These are phyloP conservation scores for Panagrolaimus sp. DNA, from an alignment of 1,140 invertebrate genomes.

Conservation along the genomic window DNA sequence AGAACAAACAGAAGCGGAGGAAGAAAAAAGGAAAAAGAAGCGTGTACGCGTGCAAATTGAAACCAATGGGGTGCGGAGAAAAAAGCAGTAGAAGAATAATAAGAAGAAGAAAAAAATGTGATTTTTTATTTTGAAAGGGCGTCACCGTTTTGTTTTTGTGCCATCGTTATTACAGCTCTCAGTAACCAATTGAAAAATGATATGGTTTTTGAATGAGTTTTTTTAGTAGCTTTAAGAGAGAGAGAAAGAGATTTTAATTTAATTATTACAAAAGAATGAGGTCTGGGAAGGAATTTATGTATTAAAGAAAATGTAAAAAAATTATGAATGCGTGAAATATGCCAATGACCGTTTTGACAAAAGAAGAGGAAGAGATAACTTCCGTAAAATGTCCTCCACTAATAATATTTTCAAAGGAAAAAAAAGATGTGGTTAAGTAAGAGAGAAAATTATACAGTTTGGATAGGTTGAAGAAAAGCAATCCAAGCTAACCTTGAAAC, in stretches of 20 bases:
- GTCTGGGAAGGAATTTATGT: too few species aligned
- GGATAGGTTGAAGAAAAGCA: not conserved
- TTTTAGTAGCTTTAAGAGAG: too few species aligned
- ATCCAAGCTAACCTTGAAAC: slow-evolving; percentile 6
- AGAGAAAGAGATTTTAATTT: too few species aligned
- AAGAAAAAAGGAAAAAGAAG: not conserved
- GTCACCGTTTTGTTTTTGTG: slow-evolving; percentile 1
- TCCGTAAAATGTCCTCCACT: slow-evolving; percentile 10
- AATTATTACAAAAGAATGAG: too few species aligned
- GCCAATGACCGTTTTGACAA: too few species aligned
- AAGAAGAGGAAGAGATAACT: not conserved
- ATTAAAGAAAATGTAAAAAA: too few species aligned
- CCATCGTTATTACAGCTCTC: too few species aligned
- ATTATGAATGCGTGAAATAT: too few species aligned
- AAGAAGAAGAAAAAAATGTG: slow-evolving; percentile 1
- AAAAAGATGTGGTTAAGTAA: not conserved
- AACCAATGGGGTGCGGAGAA: slow-evolving; percentile 10
- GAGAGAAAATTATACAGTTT: slow-evolving; percentile 10
- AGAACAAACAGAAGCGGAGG: too few species aligned
- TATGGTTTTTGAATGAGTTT: too few species aligned
- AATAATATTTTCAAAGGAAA: not conserved
- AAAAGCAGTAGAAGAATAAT: too few species aligned
- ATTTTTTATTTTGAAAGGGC: slow-evolving; percentile 1
- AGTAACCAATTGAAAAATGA: too few species aligned
- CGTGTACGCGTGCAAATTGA: slow-evolving; percentile 13